Conservation (phyloP, 2,113 vertebrate genomes). For the Hemiscyllium ocellatum region DNA sequence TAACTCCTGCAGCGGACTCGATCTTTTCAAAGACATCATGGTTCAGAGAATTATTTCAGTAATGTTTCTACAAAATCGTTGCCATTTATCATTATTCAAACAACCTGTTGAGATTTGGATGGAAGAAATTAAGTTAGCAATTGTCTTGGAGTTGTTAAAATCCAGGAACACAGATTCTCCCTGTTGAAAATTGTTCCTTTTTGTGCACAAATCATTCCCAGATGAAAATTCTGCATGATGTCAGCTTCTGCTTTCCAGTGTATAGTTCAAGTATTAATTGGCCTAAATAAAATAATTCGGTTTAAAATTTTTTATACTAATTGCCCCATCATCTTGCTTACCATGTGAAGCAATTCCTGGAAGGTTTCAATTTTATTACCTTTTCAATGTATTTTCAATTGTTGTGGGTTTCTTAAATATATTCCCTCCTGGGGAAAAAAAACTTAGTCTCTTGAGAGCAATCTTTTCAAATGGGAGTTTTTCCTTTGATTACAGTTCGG, state of each 20-base stretch:
- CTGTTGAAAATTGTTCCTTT: background rate
- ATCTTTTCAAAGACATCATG: background rate
- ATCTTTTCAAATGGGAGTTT: background rate
- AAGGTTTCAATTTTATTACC: background rate
- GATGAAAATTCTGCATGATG: background rate
- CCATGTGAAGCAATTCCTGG: background rate
- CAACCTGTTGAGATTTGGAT: background rate
- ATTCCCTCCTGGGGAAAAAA: background rate
- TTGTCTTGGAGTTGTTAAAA: background rate
- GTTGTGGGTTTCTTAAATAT: background rate
- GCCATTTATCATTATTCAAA: background rate
- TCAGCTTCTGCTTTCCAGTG: background rate
- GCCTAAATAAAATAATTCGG: background rate
- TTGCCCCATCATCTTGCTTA: background rate
- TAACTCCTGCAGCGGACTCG: background rate
- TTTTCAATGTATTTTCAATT: background rate
- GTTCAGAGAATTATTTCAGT: background rate
- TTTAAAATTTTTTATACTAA: background rate
- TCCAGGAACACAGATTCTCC: background rate
- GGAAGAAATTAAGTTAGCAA: background rate
- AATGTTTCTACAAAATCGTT: background rate
- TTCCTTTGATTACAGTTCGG: background rate
- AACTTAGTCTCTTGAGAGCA: background rate
- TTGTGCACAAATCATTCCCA: too few species aligned
- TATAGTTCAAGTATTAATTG: background rate